phyloP scores from a whole-genome alignment of 2,797 vertebrate genomes.

The Danio aesculapii region DNA sequence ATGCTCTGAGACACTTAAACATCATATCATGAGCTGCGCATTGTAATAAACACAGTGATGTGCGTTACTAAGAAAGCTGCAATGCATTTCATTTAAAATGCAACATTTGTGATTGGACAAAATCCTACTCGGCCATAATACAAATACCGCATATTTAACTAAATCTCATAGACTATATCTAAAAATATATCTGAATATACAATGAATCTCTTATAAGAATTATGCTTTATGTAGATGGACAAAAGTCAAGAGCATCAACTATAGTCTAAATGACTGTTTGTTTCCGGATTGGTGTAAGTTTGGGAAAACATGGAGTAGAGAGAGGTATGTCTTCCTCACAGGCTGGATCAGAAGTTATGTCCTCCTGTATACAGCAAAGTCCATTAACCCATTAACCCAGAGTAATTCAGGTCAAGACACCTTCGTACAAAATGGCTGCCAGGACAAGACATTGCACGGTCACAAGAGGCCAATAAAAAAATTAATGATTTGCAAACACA shows the following conservation, averaged over 20 bases:
- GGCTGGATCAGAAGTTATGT: not conserved
- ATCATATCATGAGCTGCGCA: not conserved
- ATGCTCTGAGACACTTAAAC: not conserved
- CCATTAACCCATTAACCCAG: slow-evolving; percentile 26
- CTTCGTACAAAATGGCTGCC: slow-evolving; percentile 4
- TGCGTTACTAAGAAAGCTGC: not conserved
- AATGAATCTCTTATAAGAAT: too few relatives aligned
- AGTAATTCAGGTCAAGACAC: slow-evolving; percentile 22
- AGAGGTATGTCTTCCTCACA: slow-evolving; percentile 9
- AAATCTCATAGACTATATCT: too few relatives aligned
- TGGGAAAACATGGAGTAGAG: not conserved
- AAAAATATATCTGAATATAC: too few relatives aligned
- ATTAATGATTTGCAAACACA: not conserved
- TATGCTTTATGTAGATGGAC: not conserved
- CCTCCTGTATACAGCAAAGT: not conserved
- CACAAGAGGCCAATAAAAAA: not conserved
- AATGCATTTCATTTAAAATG: not conserved
- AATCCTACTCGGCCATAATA: not conserved
- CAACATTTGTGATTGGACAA: not conserved
- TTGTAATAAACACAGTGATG: not conserved
- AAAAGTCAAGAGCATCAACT: too few relatives aligned
- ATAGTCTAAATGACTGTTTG: not conserved
- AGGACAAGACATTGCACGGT: not conserved
- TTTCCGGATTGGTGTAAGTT: not conserved
- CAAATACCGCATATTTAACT: not conserved